Evolutionary conservation across 2,888 invertebrate genomes (phyloP), one percentile per base, ranked within the genome.

Genomic region (Microctonus hyperodae): DNA sequence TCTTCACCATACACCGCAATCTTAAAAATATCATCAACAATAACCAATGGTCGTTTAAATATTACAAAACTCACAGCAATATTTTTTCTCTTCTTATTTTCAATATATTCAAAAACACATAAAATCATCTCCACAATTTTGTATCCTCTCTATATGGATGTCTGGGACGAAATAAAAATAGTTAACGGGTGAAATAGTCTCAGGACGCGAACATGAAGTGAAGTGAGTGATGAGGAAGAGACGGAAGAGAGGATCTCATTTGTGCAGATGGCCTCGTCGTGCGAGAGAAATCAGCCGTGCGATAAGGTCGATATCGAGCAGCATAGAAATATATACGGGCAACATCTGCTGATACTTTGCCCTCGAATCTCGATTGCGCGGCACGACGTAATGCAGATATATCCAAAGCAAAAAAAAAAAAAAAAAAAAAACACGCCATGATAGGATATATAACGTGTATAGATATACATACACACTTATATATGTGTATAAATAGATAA

Each of bases 261-360:
- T 66, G 51, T 58, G 63, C 72, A 70, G 70, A 72, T 71, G 71
- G 72, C 68, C 69, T 64, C 44, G 59, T 60, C 44, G 44, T 57
- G 62, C 35, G 11, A 40, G 40, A 61, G 68, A 69, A 75, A 70
- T 71, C 71, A 68, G 61, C 48, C 65, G 65, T 69, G 67, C 66
- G 71, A 75, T 75, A 72, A 73, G 69, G 63, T 67, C 67, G 71
- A 73, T 74, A 74, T 72, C 71, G 70, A 55, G 59, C 68, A 61
- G 59, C 68, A 61, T 70, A 67, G 64, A 53, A 53, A 35, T 65
- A 33, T 48, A 44, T 44, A 44, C 44, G 44, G 69, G 68, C 64
- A 71, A 70, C 73, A 75, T 75, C 73, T 75, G 75, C 71, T 69
- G 63, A 72, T 69, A 71, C 58, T 61, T 70, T 61, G 62, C 62